Evolutionary conservation across 2,888 invertebrate species (phyloP).

Genomic region (Apotomis capreana): DNA sequence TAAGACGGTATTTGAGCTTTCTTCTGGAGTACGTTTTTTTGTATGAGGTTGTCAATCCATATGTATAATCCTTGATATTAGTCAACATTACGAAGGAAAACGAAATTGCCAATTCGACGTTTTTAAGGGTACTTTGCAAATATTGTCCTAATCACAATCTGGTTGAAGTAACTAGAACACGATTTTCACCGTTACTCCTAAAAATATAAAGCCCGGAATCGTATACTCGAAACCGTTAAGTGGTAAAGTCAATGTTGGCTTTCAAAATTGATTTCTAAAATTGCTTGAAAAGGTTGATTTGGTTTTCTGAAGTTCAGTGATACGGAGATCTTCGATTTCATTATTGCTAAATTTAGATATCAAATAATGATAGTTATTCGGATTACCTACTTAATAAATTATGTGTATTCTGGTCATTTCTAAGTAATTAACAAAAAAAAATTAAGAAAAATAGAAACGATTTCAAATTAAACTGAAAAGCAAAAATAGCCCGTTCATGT

Average conservation of each 20-base stretch:
- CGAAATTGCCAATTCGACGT: not conserved
- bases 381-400: too few relatives aligned
- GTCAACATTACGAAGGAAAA: not conserved
- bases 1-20: too few relatives aligned
- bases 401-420: too few relatives aligned
- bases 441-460: too few relatives aligned
- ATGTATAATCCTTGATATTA: too few relatives aligned
- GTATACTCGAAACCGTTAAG: conserved; percentile 10
- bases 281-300: conserved; percentile 19
- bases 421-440: too few relatives aligned
- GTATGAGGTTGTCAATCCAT: too few relatives aligned
- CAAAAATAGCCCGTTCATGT: too few relatives aligned
- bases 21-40: too few relatives aligned
- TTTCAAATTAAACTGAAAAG: too few relatives aligned
- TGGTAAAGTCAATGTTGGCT: conserved; percentile 30
- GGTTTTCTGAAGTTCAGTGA: conserved; percentile 6
- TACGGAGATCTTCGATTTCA: not conserved
- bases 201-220: not conserved
- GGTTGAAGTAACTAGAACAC: not conserved
- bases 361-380: too few relatives aligned
- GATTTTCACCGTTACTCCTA: not conserved
- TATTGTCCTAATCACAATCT: conserved; percentile 19
- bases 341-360: not conserved
- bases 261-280: conserved; percentile 30
- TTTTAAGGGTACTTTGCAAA: conserved; percentile 9